These are phyloP conservation scores for Ciconia nigra DNA, from an alignment of 2,797 vertebrate genomes.

Conservation along the genomic window DNA sequence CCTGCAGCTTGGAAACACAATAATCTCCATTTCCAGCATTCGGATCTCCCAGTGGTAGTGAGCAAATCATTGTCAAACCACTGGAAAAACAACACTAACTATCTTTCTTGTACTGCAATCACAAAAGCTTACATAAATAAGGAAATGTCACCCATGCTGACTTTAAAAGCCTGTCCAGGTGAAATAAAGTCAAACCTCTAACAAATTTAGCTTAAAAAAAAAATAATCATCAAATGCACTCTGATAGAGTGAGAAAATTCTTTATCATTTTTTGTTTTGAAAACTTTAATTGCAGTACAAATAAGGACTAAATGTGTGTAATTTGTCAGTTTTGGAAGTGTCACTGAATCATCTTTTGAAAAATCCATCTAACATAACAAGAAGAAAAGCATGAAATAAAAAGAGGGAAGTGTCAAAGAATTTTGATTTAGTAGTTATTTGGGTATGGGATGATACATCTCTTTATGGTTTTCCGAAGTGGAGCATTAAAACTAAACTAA, in stretches of 20 bases:
- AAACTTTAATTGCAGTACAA: not conserved
- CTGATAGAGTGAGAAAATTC: not conserved
- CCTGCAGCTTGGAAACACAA: not conserved
- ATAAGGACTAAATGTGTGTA: not conserved
- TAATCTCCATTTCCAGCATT: not conserved
- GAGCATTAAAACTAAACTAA: not conserved
- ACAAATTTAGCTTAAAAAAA: not conserved
- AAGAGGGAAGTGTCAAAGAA: not conserved
- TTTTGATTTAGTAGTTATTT: not conserved
- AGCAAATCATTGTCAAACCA: not conserved
- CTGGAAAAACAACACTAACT: not conserved
- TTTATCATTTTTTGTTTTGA: not conserved
- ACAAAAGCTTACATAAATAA: slow-evolving; percentile 1
- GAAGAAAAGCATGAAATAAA: not conserved
- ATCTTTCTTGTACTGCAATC: not conserved
- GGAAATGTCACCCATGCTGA: not conserved
- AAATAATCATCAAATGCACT: not conserved
- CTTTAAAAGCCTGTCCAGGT: not conserved
- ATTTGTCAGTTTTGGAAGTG: not conserved
- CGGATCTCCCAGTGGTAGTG: not conserved
- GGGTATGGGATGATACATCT: not conserved
- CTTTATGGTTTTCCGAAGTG: not conserved
- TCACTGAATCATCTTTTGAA: not conserved
- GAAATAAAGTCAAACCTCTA: not conserved
- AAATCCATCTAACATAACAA: not conserved